Percentiles rank a stretch among this genome's conserved stretches.
phyloP scores from a whole-genome alignment of 2,113 vertebrate genomes.

The Mugil cephalus region DNA sequence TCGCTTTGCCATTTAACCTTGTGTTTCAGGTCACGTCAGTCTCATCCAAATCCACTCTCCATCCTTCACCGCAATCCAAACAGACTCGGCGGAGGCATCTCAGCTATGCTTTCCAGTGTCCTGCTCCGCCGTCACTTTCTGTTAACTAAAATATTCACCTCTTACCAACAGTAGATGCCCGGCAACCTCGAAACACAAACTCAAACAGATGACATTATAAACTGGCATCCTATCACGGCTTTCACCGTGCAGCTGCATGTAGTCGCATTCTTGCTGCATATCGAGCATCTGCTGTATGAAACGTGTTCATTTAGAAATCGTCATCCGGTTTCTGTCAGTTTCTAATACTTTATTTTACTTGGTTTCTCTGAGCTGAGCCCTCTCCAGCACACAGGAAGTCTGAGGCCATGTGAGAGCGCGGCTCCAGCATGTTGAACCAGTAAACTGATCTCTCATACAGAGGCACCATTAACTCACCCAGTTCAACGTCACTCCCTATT shows the following conservation, averaged over 20 bases:
- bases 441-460: constrained; percentile 19
- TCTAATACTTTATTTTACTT: neutral
- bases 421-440: constrained; percentile 32
- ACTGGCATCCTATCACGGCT: constrained; percentile 14
- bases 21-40: neutral
- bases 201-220: constrained; percentile 12
- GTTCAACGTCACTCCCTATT: constrained; percentile 24
- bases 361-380: neutral
- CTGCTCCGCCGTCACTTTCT: constrained; percentile 13
- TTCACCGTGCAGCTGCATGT: neutral
- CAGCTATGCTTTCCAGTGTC: constrained; percentile 40
- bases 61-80: constrained; percentile 43
- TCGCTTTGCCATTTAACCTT: constrained; percentile 5
- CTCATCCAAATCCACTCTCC: neutral
- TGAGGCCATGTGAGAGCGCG: constrained; percentile 39
- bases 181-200: constrained; percentile 24
- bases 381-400: constrained; percentile 46
- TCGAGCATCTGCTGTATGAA: neutral
- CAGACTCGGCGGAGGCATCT: constrained; percentile 35
- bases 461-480: constrained; percentile 9
- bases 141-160: neutral
- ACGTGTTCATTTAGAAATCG: neutral
- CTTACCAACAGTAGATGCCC: constrained; percentile 19
- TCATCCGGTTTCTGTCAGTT: neutral
- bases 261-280: neutral